Percentiles rank a stretch among this genome's conserved stretches.
Evolutionary conservation across 2,113 vertebrate species (phyloP).

Genomic region (Mastomys natalensis): DNA sequence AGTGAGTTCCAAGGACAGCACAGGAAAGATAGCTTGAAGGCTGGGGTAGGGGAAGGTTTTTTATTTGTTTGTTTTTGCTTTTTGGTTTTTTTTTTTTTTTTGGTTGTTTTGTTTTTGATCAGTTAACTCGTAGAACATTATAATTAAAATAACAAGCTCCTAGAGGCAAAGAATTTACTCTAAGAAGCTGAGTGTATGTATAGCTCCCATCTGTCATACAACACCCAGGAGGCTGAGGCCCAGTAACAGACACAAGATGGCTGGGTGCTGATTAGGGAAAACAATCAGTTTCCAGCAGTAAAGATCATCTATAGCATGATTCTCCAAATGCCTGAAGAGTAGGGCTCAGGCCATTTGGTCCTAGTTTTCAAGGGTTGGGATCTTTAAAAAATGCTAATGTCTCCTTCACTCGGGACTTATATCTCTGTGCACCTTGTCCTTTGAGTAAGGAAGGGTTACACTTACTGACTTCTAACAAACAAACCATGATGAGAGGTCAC

Average conservation of each 20-base stretch:
- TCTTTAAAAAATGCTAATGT: background rate
- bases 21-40: background rate
- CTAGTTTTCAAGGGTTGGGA: slow-evolving; percentile 10
- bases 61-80: too few species aligned
- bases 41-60: rapidly evolving
- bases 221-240: background rate
- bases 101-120: background rate
- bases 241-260: background rate
- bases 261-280: background rate
- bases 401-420: background rate
- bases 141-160: background rate
- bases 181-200: background rate
- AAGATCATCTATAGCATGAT: background rate
- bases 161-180: background rate
- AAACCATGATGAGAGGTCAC: background rate
- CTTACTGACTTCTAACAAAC: background rate
- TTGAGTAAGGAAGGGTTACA: too few species aligned
- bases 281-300: background rate
- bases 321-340: background rate
- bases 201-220: background rate
- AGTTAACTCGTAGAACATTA: too few species aligned
- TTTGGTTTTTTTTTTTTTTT: background rate
- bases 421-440: background rate
- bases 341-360: background rate
- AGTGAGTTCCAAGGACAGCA: background rate